Percentiles rank a stretch among this genome's conserved stretches.
phyloP scores from a whole-genome alignment of 2,113 vertebrate genomes.

The Castor canadensis region DNA sequence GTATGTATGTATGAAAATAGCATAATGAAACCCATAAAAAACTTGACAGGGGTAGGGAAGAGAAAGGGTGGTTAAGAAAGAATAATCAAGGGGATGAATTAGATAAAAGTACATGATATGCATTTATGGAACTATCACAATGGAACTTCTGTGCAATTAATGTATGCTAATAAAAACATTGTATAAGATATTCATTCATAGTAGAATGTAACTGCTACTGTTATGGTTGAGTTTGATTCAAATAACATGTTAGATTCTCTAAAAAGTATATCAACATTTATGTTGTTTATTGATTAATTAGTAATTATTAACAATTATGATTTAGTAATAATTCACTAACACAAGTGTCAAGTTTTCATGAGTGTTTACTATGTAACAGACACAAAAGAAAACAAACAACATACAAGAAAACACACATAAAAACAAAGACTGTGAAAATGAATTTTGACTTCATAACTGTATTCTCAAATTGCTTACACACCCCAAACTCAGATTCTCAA shows the following conservation, averaged over 20 bases:
- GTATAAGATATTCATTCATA: not conserved
- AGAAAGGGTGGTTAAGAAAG: too few relatives aligned
- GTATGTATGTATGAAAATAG: too few relatives aligned
- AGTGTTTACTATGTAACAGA: not conserved
- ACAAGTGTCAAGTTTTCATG: not conserved
- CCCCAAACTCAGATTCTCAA: too few relatives aligned
- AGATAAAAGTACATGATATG: too few relatives aligned
- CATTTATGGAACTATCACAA: too few relatives aligned
- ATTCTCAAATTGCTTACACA: not conserved
- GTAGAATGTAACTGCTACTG: not conserved
- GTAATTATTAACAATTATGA: not conserved
- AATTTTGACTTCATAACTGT: not conserved
- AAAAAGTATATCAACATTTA: not conserved
- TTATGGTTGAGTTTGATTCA: not conserved
- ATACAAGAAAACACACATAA: not conserved
- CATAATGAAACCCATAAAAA: too few relatives aligned
- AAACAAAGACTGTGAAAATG: not conserved
- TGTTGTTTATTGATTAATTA: not conserved
- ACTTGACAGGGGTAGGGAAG: too few relatives aligned
- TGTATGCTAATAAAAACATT: too few relatives aligned
- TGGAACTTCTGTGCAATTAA: too few relatives aligned
- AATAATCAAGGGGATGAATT: too few relatives aligned
- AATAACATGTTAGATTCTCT: not conserved
- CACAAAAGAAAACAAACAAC: not conserved
- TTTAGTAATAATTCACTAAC: not conserved